Percentiles rank a stretch among this genome's conserved stretches.
Conservation (phyloP, 92 coral and sea anemone species). For the Epizoanthus stellaris region DNA sequence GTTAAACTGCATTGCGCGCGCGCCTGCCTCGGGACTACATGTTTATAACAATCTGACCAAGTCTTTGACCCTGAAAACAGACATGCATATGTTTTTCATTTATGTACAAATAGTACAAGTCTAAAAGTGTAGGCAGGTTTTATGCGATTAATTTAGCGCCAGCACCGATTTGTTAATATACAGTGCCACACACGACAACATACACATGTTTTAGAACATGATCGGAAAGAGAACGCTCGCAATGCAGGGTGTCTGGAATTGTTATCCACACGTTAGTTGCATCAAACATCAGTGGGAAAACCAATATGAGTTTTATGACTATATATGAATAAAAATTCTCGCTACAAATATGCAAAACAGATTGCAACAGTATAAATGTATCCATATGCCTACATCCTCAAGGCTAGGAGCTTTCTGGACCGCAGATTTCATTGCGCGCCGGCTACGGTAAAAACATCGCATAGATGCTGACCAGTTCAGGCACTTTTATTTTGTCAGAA, state of each 20-base stretch:
- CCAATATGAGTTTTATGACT: background rate
- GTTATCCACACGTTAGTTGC: background rate
- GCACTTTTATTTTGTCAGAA: no score
- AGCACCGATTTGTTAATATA: background rate
- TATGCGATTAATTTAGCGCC: background rate
- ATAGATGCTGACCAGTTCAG: no score
- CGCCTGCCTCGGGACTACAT: background rate
- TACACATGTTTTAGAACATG: background rate
- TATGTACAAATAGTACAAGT: background rate
- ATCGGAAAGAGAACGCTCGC: background rate
- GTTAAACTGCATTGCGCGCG: no score
- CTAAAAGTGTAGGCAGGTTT: background rate
- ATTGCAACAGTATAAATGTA: background rate
- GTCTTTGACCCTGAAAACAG: background rate
- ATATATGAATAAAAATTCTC: background rate
- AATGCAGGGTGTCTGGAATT: background rate
- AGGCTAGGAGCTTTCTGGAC: background rate
- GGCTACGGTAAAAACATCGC: no score
- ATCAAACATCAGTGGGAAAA: background rate
- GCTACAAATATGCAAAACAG: slow-evolving; percentile 21
- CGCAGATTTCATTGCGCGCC: background rate
- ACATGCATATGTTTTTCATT: background rate
- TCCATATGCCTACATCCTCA: slow-evolving; percentile 11
- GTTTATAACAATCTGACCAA: background rate
- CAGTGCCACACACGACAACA: background rate